Base-by-base conservation (phyloP, 2,888 invertebrate genomes). In the Tetranychus piercei region DNA sequence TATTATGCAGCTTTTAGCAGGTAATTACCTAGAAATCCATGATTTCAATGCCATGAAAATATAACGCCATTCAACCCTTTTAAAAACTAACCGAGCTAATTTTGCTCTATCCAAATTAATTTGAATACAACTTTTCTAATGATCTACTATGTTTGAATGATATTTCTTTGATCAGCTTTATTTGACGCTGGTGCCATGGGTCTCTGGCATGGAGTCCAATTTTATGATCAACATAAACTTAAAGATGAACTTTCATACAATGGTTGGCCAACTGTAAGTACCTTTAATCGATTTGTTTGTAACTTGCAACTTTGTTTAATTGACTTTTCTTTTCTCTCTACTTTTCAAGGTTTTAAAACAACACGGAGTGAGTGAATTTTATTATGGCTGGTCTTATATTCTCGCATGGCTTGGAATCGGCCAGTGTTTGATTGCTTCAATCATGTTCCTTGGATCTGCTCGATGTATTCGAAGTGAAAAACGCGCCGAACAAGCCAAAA, bases 391-490 rank as follows among this genome's bases (percentile, higher is more conserved):
- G 94, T 94, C 94, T 81, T 95, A 94, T 87, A 90, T 93, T 87
- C 88, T 93, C 83, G 92, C 94, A 84, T 95, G 94, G 94, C 90
- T 92, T 85, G 94, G 94, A 84, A 92, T 94, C 82, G 92, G 90
- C 81, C 89, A 92, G 85, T 88, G 92, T 81, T 87, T 94, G 81
- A 86, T 94, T 83, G 89, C 92, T 81, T 91, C 93, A 85, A 90
- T 94, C 83, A 87, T 94, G 84, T 90, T 94, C 84, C 91, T 92
- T 81, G 91, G 92, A 83, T 92, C 93, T 81, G 93, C 94, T 83
- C 90, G 93, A 85, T 94, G 94, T 86, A 88, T 94, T 84, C 88
- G 92, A 83, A 91, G 90, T 84, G 94, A 94, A 86, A 88, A 91
- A 82, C 92, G 92, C 85, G 88, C 90, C 84, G 94, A 94, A 84